Evolutionary conservation across 2,113 vertebrate species (phyloP), one percentile per base, ranked within the genome.

Genomic region (Odobenus rosmarus): DNA sequence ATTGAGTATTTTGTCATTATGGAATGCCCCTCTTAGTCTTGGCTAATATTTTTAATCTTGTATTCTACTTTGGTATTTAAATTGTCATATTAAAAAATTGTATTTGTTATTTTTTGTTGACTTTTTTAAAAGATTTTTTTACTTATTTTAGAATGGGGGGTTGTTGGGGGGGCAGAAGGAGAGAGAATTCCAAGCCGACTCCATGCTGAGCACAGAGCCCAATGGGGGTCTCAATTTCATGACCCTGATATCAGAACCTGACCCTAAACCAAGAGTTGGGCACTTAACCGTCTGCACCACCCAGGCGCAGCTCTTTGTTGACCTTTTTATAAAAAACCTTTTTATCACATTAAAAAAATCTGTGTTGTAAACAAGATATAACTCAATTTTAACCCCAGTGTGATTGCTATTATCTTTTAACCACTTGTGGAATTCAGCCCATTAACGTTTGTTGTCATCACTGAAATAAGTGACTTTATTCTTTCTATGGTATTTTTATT

Each of bases 401-500:
- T 61, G 51, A 81, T 64, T 87, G 42, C 76, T 89, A 39, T 88
- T 85, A 28, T 92, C 31, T 96, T 96, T 96, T 59, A 82, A 15
- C 12, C 19, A 76, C 5, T 87, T 93, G 9, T 95, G 28, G n/a
- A 62, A 92, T 94, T 94, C 16, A 85, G 39, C 0, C 28, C 57
- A 53, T 90, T 97, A 23, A 53, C 23, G 64, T 71, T 82, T 69
- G 55, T 39, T 89, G 1, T 51, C 72, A 84, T 57, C 61, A 31
- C 15, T 93, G 24, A 82, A 80, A 93, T 95, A 79, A 79, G 26
- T 92, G 42, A 62, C 79, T 92, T 80, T 88, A 95, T 94, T 57
- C 5, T 19, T 42, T 92, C 12, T 57, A 12, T 88, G 24, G 61
- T 46, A 77, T 42, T 87, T 94, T 95, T 86, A 5, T 86, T 88